phyloP scores from a whole-genome alignment of 1,140 invertebrate species.

The Aphelinus certus region DNA sequence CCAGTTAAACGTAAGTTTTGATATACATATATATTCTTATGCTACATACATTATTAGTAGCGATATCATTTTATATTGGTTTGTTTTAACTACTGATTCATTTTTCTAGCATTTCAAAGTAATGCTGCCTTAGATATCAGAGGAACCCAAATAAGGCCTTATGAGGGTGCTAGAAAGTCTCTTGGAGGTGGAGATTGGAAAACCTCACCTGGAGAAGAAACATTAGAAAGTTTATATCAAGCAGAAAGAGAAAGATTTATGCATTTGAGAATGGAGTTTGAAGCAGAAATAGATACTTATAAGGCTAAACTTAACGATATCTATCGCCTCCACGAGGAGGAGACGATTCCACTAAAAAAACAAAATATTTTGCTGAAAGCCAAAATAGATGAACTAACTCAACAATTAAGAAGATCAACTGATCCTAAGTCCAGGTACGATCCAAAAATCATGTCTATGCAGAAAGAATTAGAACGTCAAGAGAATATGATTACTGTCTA shows the following conservation, averaged over 20 bases:
- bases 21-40: neutral
- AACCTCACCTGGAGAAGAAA: conserved; percentile 33
- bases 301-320: conserved; percentile 59
- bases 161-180: conserved; percentile 40
- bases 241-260: conserved; percentile 59
- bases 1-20: conserved; percentile 25
- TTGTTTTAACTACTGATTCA: neutral
- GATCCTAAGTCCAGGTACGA: conserved; percentile 43
- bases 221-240: conserved; percentile 56
- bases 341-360: conserved; percentile 59
- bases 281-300: conserved; percentile 57
- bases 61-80: no score
- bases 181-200: conserved; percentile 53
- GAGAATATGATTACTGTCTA: conserved; percentile 58
- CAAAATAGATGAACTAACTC: conserved; percentile 54
- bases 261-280: conserved; percentile 57
- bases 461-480: conserved; percentile 59
- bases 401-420: conserved; percentile 45
- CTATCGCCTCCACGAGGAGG: conserved; percentile 58
- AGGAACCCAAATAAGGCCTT: conserved; percentile 37
- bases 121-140: conserved; percentile 27
- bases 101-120: conserved; percentile 17
- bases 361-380: conserved; percentile 61
- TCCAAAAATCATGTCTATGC: conserved; percentile 49
- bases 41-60: no score